Conservation (phyloP, 1,140 invertebrate species). For the Eulimnadia texana region DNA sequence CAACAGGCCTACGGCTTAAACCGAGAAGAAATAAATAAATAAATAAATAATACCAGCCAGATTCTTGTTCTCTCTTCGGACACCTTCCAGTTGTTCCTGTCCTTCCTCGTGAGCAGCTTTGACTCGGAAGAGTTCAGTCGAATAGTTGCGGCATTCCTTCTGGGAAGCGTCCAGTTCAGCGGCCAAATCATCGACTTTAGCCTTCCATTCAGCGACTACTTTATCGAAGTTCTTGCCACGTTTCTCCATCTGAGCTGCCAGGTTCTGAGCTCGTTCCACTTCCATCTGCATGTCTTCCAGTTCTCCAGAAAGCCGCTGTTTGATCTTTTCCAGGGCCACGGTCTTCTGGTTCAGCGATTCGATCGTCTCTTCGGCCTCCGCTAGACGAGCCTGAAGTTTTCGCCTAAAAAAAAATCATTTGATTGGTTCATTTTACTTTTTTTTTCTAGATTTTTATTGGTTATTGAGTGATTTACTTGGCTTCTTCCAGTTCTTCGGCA, state of each 20-base stretch:
- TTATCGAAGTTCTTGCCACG: conserved; percentile 99
- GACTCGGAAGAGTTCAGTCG: conserved; percentile 96
- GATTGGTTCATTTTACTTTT: too few species aligned
- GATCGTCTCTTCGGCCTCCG: conserved; percentile 93
- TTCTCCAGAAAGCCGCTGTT: conserved; percentile 87
- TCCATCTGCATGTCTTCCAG: conserved; percentile 96
- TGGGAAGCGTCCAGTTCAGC: conserved; percentile 95
- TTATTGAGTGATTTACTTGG: conserved; percentile 42
- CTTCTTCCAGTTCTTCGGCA: conserved; percentile 95
- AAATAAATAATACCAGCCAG: conserved; percentile 41
- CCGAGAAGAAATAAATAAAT: too few species aligned
- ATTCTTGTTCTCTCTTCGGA: conserved; percentile 98
- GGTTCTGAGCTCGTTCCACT: conserved; percentile 88
- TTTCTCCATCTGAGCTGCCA: conserved; percentile 95
- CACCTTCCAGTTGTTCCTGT: conserved; percentile 90
- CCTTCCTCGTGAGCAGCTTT: conserved; percentile 96
- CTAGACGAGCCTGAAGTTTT: conserved; percentile 87
- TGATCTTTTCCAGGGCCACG: conserved; percentile 91
- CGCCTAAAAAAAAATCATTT: too few species aligned
- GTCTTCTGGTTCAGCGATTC: conserved; percentile 96
- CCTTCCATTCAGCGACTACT: conserved; percentile 98
- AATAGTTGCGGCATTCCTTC: conserved; percentile 98
- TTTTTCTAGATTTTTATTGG: neutral
- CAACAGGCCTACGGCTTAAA: too few species aligned
- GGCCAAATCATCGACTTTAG: conserved; percentile 93